Evolutionary conservation across 2,113 vertebrate genomes (phyloP), one percentile per base, ranked within the genome.

Genomic region (Anser brachyrhynchus): DNA sequence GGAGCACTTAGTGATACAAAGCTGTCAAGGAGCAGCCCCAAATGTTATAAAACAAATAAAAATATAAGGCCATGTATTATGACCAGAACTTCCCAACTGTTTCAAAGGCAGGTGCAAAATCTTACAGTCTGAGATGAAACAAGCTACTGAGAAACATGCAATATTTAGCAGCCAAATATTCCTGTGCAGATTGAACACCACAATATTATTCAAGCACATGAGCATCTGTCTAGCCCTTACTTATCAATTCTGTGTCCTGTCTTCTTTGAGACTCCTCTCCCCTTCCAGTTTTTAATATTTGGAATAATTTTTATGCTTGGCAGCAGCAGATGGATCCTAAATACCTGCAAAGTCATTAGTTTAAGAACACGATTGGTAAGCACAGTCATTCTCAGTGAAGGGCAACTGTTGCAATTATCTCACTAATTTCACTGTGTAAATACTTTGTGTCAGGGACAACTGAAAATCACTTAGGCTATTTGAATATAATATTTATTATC

Each of bases 371-470:
- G 0, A 93, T 83, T 85, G 66, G 25, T 90, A 85, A 91, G 29
- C 73, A 79, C 62, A 57, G 66, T 93, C 74, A 91, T 83, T 90
- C 43, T 82, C 74, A 79, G 81, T 93, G 90, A 95, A 94, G 75
- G 88, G 35, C 74, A 94, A 87, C 78, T 61, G 66, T 69, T 90
- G 61, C 70, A 82, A 94, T 93, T 93, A 94, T 73, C 77, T 90
- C 35, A 69, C 39, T 91, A 76, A 96, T 93, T 94, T 84, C 66
- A 52, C 29, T 39, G 25, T 84, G 71, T 39, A 91, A 95, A 93
- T 70, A 46, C 57, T 57, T 69, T 3, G 23, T 84, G 52, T 65
- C 57, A 69, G 37, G 10, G 18, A 61, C n/a, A 78, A 31, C 43
- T 85, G 87, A 95, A 93, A 87, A 93, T 61, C 3, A 85, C 87